Conservation (phyloP, 2,888 invertebrate species). For the Mimachlamys varia region DNA sequence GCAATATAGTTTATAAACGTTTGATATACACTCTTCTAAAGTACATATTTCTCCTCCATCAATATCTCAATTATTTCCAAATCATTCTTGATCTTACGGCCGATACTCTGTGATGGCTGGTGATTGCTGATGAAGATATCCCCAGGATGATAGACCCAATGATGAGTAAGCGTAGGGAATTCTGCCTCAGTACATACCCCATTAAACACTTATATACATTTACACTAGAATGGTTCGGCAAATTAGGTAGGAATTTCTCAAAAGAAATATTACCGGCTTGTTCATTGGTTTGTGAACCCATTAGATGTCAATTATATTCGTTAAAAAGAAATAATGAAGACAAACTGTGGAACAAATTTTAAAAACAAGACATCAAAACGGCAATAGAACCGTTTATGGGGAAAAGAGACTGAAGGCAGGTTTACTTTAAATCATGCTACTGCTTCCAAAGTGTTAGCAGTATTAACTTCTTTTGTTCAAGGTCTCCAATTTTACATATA, state of each 20-base stretch:
- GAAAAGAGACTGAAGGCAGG: neutral
- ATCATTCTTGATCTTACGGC: neutral
- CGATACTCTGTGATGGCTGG: neutral
- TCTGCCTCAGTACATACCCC: neutral
- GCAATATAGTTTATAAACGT: neutral
- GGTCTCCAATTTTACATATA: neutral
- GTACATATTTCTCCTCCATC: neutral
- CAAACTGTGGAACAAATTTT: neutral
- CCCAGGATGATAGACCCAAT: neutral
- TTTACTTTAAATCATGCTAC: neutral
- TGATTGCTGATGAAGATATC: neutral
- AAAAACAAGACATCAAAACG: neutral
- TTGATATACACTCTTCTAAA: neutral
- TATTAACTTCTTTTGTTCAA: neutral
- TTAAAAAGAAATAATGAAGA: neutral
- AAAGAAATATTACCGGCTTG: neutral
- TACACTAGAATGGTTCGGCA: neutral
- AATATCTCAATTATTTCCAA: neutral
- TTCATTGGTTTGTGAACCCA: neutral
- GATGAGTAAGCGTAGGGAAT: neutral
- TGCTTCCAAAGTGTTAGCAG: neutral
- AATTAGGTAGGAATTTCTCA: neutral
- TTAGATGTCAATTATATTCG: neutral
- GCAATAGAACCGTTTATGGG: neutral
- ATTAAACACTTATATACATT: neutral